phyloP scores from a whole-genome alignment of 2,888 invertebrate genomes.

The Latheticus oryzae region DNA sequence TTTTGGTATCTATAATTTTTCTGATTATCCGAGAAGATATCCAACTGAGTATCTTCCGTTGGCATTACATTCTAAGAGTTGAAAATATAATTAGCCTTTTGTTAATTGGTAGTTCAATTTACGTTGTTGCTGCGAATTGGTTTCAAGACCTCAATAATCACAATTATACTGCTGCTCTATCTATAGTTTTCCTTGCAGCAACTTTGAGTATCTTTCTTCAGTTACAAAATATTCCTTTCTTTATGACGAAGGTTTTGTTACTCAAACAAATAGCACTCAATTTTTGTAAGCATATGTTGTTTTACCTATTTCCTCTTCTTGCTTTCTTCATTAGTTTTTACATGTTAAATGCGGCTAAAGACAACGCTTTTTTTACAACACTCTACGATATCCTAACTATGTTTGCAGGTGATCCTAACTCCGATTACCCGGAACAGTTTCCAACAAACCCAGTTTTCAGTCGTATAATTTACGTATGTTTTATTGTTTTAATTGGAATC shows the following conservation, averaged over 20 bases:
- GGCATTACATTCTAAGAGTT: slow-evolving; percentile 9
- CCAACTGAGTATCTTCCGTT: slow-evolving; percentile 19
- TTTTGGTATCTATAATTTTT: slow-evolving; percentile 4
- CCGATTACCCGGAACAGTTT: slow-evolving; percentile 23
- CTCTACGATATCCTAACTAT: slow-evolving; percentile 28
- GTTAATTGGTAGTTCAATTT: slow-evolving; percentile 20
- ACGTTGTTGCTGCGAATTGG: slow-evolving; percentile 13
- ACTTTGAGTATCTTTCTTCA: slow-evolving; percentile 33
- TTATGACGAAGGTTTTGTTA: slow-evolving; percentile 33
- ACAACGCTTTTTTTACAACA: slow-evolving; percentile 4
- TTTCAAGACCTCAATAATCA: neutral
- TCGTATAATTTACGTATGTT: slow-evolving; percentile 30
- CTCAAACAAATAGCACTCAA: slow-evolving; percentile 15
- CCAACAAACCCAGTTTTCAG: slow-evolving; percentile 31
- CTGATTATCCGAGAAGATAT: slow-evolving; percentile 4
- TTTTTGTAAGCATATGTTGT: slow-evolving; percentile 34
- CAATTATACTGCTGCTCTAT: slow-evolving; percentile 10
- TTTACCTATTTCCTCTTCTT: slow-evolving; percentile 31
- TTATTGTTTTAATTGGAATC: slow-evolving; percentile 25
- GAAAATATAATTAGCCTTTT: slow-evolving; percentile 24
- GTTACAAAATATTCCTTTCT: slow-evolving; percentile 23
- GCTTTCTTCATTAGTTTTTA: slow-evolving; percentile 33
- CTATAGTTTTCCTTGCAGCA: slow-evolving; percentile 27
- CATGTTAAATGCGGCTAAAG: slow-evolving; percentile 9
- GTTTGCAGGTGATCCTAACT: slow-evolving; percentile 34